These are phyloP conservation scores for Brenthis ino DNA, from an alignment of 2,888 invertebrate genomes.

Conservation along the genomic window DNA sequence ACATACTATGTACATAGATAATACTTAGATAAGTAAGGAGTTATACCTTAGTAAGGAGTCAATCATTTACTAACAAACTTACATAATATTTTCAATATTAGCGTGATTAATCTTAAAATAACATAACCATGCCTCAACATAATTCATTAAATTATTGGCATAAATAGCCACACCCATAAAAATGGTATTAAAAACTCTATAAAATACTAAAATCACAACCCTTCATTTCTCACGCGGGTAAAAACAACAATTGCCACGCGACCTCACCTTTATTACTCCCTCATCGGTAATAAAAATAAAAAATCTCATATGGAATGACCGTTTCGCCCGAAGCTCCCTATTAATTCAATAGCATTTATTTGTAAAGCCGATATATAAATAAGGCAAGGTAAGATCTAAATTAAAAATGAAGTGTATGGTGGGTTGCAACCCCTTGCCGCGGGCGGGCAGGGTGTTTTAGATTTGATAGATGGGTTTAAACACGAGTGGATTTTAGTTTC, in stretches of 20 bases:
- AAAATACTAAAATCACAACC: slow-evolving; percentile 1
- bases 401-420: slow-evolving; percentile 54
- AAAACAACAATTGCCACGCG: slow-evolving; percentile 35
- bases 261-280: slow-evolving; percentile 33
- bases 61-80: too few species aligned
- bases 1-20: too few species aligned
- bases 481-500: slow-evolving; percentile 13
- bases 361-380: slow-evolving; percentile 50
- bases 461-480: slow-evolving; percentile 13
- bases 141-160: too few species aligned
- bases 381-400: slow-evolving; percentile 53
- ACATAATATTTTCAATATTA: too few species aligned
- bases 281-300: slow-evolving; percentile 35
- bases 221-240: slow-evolving; percentile 10
- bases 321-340: slow-evolving; percentile 49
- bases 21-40: too few species aligned
- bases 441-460: slow-evolving; percentile 40
- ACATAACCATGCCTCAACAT: too few species aligned
- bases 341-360: slow-evolving; percentile 52
- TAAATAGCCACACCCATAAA: too few species aligned
- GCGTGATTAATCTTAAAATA: too few species aligned
- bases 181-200: too few species aligned
- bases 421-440: slow-evolving; percentile 43
- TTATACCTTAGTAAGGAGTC: too few species aligned
- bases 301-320: slow-evolving; percentile 47